Conservation (phyloP, 1,140 invertebrate genomes). For the Hylyphantes graminicola region DNA sequence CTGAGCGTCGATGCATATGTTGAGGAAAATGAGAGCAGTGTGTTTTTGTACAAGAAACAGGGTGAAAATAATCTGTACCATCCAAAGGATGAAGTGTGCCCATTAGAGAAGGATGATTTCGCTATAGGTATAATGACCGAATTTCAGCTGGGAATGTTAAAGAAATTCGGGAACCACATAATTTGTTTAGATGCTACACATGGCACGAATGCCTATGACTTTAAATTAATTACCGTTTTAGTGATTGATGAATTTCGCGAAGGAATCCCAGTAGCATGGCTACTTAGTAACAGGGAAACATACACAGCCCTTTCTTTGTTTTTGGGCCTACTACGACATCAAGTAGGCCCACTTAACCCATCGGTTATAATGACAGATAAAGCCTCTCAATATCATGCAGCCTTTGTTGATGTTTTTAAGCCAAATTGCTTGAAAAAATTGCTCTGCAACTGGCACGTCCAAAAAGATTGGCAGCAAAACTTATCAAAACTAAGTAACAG, state of each 20-base stretch:
- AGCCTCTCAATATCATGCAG: background rate
- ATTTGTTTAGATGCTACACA: conserved; percentile 36
- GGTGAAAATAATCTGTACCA: background rate
- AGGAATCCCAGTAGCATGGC: conserved; percentile 11
- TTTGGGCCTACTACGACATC: background rate
- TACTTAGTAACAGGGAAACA: background rate
- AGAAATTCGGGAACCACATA: conserved; percentile 20
- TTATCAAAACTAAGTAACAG: too few species aligned
- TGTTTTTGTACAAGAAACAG: background rate
- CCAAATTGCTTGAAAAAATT: background rate
- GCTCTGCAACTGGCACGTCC: background rate
- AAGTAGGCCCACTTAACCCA: background rate
- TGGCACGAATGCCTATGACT: conserved; percentile 30
- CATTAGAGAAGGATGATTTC: background rate
- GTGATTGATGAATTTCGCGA: conserved; percentile 24
- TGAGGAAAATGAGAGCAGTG: background rate
- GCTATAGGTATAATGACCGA: background rate
- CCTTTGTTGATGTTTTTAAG: background rate
- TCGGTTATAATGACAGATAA: background rate
- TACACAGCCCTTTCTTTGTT: background rate
- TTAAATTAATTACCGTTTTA: conserved; percentile 36
- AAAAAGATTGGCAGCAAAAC: too few species aligned
- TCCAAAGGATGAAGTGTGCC: background rate
- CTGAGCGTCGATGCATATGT: background rate
- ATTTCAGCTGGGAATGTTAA: background rate